Percentiles rank a stretch among this genome's conserved stretches.
Evolutionary conservation across 1,140 invertebrate genomes (phyloP).

Genomic region (Drosophila gunungcola): DNA sequence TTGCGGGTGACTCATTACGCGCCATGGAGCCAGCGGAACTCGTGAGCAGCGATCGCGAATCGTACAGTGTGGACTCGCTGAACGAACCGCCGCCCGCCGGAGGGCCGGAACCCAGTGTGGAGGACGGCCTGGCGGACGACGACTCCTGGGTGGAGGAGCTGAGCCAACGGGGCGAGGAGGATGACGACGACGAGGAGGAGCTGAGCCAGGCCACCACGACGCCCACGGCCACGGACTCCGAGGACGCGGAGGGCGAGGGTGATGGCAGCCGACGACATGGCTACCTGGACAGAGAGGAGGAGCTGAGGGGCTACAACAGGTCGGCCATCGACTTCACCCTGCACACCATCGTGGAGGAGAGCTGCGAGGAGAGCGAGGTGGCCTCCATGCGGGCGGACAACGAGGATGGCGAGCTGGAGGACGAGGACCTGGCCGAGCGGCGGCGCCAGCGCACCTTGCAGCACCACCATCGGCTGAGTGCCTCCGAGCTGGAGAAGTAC

Average conservation of each 20-base stretch:
- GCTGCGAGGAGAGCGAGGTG: constrained; percentile 95
- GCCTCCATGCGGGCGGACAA: constrained; percentile 85
- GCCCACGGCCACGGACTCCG: constrained; percentile 86
- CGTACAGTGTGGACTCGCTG: constrained; percentile 69
- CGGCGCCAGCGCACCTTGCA: constrained; percentile 78
- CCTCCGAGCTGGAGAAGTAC: constrained; percentile 95
- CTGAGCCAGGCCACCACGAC: constrained; percentile 85
- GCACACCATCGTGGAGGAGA: constrained; percentile 97
- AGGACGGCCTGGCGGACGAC: constrained; percentile 93
- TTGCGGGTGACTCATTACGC: constrained; percentile 60
- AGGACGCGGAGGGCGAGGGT: constrained; percentile 68
- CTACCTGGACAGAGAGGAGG: constrained; percentile 90
- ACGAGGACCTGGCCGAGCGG: constrained; percentile 52
- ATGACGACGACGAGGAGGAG: constrained; percentile 88
- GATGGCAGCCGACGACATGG: constrained; percentile 76
- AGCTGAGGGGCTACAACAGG: constrained; percentile 91
- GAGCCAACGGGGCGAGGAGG: constrained; percentile 89
- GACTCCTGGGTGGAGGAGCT: constrained; percentile 95
- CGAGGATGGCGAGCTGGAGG: constrained; percentile 56
- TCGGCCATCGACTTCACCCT: constrained; percentile 94
- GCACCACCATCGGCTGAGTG: constrained; percentile 87
- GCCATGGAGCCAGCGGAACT: constrained; percentile 31
- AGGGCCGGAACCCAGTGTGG: constrained; percentile 85
- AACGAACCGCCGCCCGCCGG: constrained; percentile 35
- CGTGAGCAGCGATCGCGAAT: constrained; percentile 66